phyloP scores from a whole-genome alignment of 2,113 vertebrate species.

The Thamnophis sirtalis region DNA sequence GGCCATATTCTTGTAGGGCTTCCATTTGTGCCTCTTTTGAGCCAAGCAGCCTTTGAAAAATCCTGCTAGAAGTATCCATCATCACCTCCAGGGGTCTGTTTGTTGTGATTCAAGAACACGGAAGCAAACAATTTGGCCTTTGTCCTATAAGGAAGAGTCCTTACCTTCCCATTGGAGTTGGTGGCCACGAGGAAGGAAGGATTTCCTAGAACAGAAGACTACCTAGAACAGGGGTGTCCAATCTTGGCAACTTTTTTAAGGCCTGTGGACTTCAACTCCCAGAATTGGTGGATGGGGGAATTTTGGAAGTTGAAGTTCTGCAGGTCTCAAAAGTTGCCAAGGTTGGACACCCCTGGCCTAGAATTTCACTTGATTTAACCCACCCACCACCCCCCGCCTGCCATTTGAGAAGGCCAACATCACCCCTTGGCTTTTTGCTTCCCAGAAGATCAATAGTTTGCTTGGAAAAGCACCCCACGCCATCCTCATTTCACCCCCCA shows the following conservation, averaged over 20 bases:
- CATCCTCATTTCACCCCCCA: background rate
- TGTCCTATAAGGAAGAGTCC: conserved; percentile 14
- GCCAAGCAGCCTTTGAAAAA: background rate
- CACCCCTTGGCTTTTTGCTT: conserved; percentile 29
- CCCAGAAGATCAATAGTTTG: background rate
- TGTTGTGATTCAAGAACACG: background rate
- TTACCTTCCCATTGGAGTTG: conserved; percentile 9
- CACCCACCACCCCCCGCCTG: background rate
- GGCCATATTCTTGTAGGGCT: background rate
- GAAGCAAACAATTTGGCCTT: conserved; percentile 57
- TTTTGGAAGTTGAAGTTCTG: background rate
- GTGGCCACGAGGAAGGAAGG: conserved; percentile 13
- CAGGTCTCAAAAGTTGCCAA: background rate
- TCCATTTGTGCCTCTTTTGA: background rate
- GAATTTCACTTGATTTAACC: conserved; percentile 12
- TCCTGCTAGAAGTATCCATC: conserved; percentile 15
- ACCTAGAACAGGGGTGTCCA: too few relatives aligned
- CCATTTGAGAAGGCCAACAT: background rate
- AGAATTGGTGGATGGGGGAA: background rate
- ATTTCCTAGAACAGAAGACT: background rate
- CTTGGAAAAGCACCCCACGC: background rate
- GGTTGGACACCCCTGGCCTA: background rate
- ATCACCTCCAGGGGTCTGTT: conserved; percentile 10
- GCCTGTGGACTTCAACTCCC: too few relatives aligned
- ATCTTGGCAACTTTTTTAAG: too few relatives aligned